Base-by-base conservation (phyloP, 1,140 invertebrate species). In the Anastrepha obliqua region DNA sequence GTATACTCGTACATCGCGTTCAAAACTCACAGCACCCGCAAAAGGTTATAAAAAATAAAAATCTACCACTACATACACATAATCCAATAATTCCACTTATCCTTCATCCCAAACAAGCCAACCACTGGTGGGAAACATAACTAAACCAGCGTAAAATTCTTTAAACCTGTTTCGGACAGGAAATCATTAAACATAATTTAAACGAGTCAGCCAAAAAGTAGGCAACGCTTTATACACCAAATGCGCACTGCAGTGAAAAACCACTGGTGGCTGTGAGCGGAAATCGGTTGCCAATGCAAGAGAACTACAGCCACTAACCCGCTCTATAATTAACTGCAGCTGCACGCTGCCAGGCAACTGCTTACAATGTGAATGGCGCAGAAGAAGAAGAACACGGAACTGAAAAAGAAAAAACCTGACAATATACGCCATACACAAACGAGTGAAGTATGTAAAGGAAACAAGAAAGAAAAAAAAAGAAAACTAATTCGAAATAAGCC, bases 251-350 rank as follows among this genome's bases (percentile, higher is more conserved):
- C 6, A 20, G 74, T 47, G 29, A 42, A 8, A 20, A 29, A 67
- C 5, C 2, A 67, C 6, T 39, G 64, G 20, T 2, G 17, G 29
- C 20, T 29, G 74, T 55, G 15, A 17, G 51, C 47, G 74, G 51
- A 20, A 29, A 81, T 58, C 47, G 20, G 17, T 81, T 81, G 47
- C 74, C 47, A 51, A 81, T 81, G 74, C 74, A 20, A 74, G 39
- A 11, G 44, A 47, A n/a, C 42, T 17, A 55, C 47, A 17, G n/a
- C 9, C 60, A 62, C 20, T 47, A 81, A 62, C 5, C 51, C 74
- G 74, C 74, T 55, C 6, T 67, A 47, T 81, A 81, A 81, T 81
- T 81, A 81, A 81, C 74, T 81, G 74, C 74, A 81, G 51, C 74
- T 55, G 51, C 74, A 20, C 9, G n/a, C 29, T 67, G 64, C 5